These are phyloP conservation scores for Emmelina monodactyla DNA, from an alignment of 2,888 invertebrate genomes.

Conservation along the genomic window DNA sequence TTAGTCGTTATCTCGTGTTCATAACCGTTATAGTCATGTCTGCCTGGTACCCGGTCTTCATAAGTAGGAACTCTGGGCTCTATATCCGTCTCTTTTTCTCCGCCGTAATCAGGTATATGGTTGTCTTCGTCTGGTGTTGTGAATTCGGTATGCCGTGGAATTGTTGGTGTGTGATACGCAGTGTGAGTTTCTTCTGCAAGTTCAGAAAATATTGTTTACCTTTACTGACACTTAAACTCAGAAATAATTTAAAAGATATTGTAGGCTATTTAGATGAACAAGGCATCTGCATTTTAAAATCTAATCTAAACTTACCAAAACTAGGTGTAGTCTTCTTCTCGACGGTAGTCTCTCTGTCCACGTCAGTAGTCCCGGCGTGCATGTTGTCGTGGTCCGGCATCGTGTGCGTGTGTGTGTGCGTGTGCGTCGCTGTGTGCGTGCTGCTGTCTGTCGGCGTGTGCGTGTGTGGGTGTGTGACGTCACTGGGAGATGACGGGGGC, in stretches of 20 bases:
- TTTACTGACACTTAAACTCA: no score
- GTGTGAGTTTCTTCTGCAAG: slow-evolving; percentile 40
- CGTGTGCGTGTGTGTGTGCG: slow-evolving; percentile 20
- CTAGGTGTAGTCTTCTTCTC: no score
- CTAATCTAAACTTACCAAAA: no score
- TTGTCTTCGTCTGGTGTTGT: slow-evolving; percentile 61
- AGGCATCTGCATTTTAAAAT: no score
- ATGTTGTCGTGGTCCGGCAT: slow-evolving; percentile 48
- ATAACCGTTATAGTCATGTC: slow-evolving; percentile 54
- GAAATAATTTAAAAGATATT: no score
- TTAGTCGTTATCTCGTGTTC: slow-evolving; percentile 51
- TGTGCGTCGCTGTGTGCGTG: not conserved
- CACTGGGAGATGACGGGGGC: slow-evolving; percentile 17
- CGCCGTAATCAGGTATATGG: slow-evolving; percentile 34
- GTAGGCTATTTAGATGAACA: no score
- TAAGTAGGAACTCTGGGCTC: slow-evolving; percentile 24
- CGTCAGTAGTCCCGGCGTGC: slow-evolving; percentile 43
- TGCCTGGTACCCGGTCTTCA: slow-evolving; percentile 28
- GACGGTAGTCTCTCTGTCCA: slow-evolving; percentile 42
- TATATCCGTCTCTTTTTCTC: not conserved
- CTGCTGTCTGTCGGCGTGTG: slow-evolving; percentile 6
- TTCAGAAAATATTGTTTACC: not conserved
- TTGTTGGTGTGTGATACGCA: slow-evolving; percentile 41
- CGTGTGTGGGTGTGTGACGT: slow-evolving; percentile 13
- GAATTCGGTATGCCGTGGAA: slow-evolving; percentile 37